These are phyloP conservation scores for Poicephalus meyeri DNA, from an alignment of 2,113 vertebrate species.

Conservation along the genomic window DNA sequence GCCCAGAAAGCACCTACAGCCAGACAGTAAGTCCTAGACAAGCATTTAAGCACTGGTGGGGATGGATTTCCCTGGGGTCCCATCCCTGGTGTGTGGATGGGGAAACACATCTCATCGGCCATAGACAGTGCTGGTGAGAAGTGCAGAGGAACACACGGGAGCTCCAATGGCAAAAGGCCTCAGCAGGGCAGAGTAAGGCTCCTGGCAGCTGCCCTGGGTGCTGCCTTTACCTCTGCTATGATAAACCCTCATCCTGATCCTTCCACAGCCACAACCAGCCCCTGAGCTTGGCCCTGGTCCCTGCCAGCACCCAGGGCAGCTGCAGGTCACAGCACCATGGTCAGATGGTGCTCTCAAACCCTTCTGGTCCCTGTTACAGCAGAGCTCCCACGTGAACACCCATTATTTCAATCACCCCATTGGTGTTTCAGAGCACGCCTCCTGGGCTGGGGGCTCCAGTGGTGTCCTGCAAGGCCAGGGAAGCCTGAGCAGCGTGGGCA, in stretches of 20 bases:
- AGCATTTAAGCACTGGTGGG: not conserved
- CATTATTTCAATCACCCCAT: not conserved
- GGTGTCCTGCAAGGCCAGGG: not conserved
- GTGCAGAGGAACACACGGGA: accelerated
- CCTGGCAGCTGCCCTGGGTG: not conserved
- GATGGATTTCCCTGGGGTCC: not conserved
- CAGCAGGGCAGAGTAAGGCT: not conserved
- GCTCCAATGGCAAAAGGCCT: not conserved
- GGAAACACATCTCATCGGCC: not conserved
- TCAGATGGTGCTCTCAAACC: not conserved
- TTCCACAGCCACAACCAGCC: not conserved
- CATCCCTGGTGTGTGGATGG: not conserved
- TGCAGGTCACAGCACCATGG: accelerated
- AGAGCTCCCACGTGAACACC: accelerated
- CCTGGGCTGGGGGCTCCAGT: accelerated
- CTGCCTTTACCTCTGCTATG: not conserved
- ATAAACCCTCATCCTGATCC: not conserved
- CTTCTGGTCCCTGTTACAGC: not conserved
- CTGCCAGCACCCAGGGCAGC: not conserved
- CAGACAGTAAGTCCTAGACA: not conserved
- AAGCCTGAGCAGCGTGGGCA: not conserved
- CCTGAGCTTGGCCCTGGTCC: not conserved
- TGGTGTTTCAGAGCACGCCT: not conserved
- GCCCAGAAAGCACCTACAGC: not conserved
- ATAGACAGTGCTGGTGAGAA: not conserved